Percentiles rank a stretch among this genome's conserved stretches.
Evolutionary conservation across 2,888 invertebrate genomes (phyloP).

Genomic region (Epinotia bilunana): DNA sequence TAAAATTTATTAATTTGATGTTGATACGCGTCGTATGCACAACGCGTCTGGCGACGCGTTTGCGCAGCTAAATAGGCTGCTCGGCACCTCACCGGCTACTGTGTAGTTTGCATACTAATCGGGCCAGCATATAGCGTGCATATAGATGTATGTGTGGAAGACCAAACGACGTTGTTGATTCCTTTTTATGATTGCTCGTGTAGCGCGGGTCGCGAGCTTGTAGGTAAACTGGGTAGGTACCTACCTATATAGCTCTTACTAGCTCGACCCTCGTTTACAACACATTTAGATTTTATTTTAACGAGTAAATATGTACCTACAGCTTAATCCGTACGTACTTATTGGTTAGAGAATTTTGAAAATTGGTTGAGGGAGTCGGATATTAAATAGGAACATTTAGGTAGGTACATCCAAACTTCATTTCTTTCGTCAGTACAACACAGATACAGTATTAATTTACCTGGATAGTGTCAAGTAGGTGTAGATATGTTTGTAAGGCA

Average conservation of each 20-base stretch:
- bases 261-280: neutral
- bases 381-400: too few species aligned
- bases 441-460: too few species aligned
- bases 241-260: neutral
- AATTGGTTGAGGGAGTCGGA: too few species aligned
- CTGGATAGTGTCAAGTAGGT: too few species aligned
- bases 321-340: neutral
- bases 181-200: conserved; percentile 15
- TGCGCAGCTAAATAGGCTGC: conserved; percentile 73
- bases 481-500: too few species aligned
- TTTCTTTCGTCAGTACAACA: too few species aligned
- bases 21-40: conserved; percentile 49
- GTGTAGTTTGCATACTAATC: conserved; percentile 77
- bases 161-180: conserved; percentile 3
- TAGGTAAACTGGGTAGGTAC: too few species aligned
- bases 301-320: neutral
- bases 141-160: conserved; percentile 8
- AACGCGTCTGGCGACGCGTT: conserved; percentile 60
- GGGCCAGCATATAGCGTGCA: conserved; percentile 49
- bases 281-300: neutral
- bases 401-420: too few species aligned
- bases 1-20: conserved; percentile 43
- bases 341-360: too few species aligned
- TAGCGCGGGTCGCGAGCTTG: neutral
- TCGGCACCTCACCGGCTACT: conserved; percentile 74